Evolutionary conservation across 2,113 vertebrate species (phyloP), one percentile per base, ranked within the genome.

Genomic region (Macquaria australasica): DNA sequence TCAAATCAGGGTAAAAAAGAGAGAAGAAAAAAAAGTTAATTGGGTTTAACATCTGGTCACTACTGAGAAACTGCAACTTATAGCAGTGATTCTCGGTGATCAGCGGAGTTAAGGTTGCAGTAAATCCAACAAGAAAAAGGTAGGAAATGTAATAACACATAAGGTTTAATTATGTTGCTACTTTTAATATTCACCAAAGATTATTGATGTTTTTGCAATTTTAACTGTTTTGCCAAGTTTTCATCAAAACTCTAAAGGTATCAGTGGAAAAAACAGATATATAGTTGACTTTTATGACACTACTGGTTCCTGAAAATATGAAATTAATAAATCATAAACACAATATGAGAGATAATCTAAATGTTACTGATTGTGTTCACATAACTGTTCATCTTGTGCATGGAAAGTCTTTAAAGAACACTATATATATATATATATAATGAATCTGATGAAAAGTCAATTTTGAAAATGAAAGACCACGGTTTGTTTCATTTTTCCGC

Each of bases 1-100:
- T 89, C 50, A 73, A 75, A 82, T 72, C 37, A 10, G 25, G 80
- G 53, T 72, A 81, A 60, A 78, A 75, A 73, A 73, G 4, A 5
- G 14, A 63, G 10, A 4, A 43, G 56, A 71, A 63, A 14, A 6
- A 43, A 60, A 71, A 66, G 8, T 25, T 20, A 73, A 78, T 68
- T 77, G 51, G 68, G 55, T 66, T 77, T 53, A 81, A 77, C 50
- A 84, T 67, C 37, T 60, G 64, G 37, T 58, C 16, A 5, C 10
- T 28, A 37, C 1, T 45, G 63, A 45, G 18, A 45, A 69, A 58
- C 2, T 56, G 18, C 20, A 77, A 77, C 14, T 55, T 39, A 18
- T 34, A 28, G 62, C 4, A 60, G 56, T 2, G 23, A 20, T 71
- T 66, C 12, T 58, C 6, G 0, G 3, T 21, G 2, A 48, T 34